Evolutionary conservation across 2,888 invertebrate genomes (phyloP).

Genomic region (Xanthostigma xanthostigma): DNA sequence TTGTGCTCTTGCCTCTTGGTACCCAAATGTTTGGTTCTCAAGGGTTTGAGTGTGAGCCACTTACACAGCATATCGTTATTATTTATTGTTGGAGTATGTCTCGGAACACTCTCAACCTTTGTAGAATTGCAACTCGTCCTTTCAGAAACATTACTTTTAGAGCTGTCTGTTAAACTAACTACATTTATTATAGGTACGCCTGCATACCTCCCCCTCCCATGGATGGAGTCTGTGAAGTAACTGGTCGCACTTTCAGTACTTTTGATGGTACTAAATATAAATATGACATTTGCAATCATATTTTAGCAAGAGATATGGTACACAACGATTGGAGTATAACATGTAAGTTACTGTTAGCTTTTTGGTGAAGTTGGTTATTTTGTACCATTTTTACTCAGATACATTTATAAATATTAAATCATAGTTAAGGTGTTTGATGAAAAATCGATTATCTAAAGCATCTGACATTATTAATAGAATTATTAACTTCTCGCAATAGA

Average conservation of each 20-base stretch:
- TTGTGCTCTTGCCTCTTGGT: too few species aligned
- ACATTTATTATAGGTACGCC: constrained; percentile 33
- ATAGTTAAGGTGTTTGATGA: not conserved
- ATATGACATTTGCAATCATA: constrained; percentile 69
- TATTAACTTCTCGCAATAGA: too few species aligned
- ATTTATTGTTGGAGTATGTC: too few species aligned
- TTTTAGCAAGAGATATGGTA: constrained; percentile 53
- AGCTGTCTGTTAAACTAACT: not conserved
- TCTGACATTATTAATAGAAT: not conserved
- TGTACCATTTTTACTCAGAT: not conserved
- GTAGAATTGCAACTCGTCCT: too few species aligned
- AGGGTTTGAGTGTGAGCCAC: too few species aligned
- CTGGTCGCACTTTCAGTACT: constrained; percentile 60
- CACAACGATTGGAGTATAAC: constrained; percentile 54
- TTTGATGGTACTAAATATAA: constrained; percentile 68
- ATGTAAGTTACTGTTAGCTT: constrained; percentile 30
- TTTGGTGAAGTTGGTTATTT: not conserved
- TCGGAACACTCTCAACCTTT: too few species aligned
- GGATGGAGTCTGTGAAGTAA: constrained; percentile 54
- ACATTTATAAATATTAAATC: not conserved
- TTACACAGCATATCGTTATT: too few species aligned
- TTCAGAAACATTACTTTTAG: not conserved
- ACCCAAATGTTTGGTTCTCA: too few species aligned
- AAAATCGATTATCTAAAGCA: not conserved
- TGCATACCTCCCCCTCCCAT: constrained; percentile 48